phyloP scores from a whole-genome alignment of 2,797 vertebrate genomes.

The Rousettus madagascariensis region DNA sequence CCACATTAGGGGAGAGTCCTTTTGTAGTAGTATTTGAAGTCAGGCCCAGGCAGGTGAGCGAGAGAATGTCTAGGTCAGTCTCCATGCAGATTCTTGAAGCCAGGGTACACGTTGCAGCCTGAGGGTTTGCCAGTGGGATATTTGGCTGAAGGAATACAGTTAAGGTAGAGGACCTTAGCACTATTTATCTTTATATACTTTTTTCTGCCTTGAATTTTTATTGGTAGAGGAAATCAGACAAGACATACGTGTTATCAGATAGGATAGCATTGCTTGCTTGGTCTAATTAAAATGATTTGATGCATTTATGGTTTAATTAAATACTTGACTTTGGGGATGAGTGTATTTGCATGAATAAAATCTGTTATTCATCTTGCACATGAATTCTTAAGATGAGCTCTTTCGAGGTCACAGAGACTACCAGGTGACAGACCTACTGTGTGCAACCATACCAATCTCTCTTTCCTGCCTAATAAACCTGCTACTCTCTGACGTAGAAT shows the following conservation, averaged over 20 bases:
- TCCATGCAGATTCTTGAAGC: background rate
- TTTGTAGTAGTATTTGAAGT: background rate
- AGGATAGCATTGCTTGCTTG: slow-evolving; percentile 69
- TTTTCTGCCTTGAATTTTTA: slow-evolving; percentile 74
- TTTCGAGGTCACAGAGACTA: background rate
- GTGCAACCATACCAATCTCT: background rate
- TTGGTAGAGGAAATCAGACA: slow-evolving; percentile 59
- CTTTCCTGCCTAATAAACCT: background rate
- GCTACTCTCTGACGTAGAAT: background rate
- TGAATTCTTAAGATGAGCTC: background rate
- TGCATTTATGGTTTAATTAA: slow-evolving; percentile 79
- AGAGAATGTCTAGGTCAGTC: background rate
- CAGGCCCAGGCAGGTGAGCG: background rate
- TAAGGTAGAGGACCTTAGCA: slow-evolving; percentile 40
- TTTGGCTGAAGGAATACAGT: slow-evolving; percentile 3
- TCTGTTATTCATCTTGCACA: background rate
- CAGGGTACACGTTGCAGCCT: background rate
- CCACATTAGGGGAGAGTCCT: background rate
- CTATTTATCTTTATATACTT: slow-evolving; percentile 71
- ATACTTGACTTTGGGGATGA: slow-evolving; percentile 70
- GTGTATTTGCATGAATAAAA: slow-evolving; percentile 40
- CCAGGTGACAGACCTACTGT: background rate
- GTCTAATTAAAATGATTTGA: slow-evolving; percentile 79
- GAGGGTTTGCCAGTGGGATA: background rate
- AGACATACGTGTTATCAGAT: slow-evolving; percentile 68